Conservation (phyloP, 2,797 vertebrate species). For the Saxicola maurus region DNA sequence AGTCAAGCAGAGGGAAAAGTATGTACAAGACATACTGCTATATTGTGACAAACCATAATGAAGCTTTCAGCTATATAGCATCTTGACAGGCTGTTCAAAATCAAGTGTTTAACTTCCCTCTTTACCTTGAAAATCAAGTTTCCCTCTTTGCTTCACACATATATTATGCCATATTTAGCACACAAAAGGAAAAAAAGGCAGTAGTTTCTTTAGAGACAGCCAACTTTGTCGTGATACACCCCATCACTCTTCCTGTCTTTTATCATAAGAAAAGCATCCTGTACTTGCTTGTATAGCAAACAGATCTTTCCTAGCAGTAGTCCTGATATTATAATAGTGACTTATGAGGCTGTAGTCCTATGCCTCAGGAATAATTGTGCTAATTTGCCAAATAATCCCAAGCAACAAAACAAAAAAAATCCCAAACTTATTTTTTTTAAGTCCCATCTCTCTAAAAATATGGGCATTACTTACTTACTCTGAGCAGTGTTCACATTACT, state of each 20-base stretch:
- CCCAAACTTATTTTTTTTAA: not conserved
- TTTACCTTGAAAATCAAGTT: conserved; percentile 1
- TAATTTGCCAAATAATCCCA: not conserved
- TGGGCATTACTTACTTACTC: not conserved
- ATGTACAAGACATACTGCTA: not conserved
- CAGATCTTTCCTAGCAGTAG: not conserved
- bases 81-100: conserved; percentile 24
- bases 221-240: not conserved
- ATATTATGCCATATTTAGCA: not conserved
- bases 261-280: not conserved
- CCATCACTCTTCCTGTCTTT: not conserved
- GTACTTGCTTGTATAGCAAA: not conserved
- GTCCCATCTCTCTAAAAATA: not conserved
- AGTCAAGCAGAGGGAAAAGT: not conserved
- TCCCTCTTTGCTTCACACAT: not conserved
- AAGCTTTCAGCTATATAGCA: conserved; percentile 12
- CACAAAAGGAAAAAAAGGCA: not conserved
- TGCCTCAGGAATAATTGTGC: not conserved
- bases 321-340: not conserved
- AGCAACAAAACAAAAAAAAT: not conserved
- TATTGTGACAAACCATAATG: conserved; percentile 26
- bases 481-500: not conserved
- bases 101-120: not conserved
- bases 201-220: not conserved
- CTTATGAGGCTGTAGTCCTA: not conserved